phyloP scores from a whole-genome alignment of 1,140 invertebrate genomes.

The Drosophila sproati region DNA sequence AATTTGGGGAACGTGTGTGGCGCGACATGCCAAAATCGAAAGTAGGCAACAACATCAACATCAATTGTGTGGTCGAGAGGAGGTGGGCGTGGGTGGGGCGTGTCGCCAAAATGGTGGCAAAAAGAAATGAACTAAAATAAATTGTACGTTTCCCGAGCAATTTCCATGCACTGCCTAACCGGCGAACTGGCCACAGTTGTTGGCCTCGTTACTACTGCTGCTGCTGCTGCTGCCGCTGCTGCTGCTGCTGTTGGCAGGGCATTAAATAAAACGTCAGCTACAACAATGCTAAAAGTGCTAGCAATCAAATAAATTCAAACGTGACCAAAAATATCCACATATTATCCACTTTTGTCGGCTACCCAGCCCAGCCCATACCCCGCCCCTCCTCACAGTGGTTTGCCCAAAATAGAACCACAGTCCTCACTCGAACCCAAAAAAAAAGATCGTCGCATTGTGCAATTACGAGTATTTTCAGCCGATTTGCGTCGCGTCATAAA shows the following conservation, averaged over 20 bases:
- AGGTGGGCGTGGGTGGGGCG: slow-evolving; percentile 46
- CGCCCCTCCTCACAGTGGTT: slow-evolving; percentile 16
- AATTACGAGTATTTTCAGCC: slow-evolving; percentile 66
- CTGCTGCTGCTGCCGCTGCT: slow-evolving; percentile 31
- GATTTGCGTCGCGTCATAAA: slow-evolving; percentile 77
- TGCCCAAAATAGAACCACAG: slow-evolving; percentile 1
- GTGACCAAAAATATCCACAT: slow-evolving; percentile 83
- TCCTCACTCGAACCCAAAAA: not conserved
- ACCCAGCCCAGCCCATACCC: slow-evolving; percentile 3
- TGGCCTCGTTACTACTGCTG: slow-evolving; percentile 33
- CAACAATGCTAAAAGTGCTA: slow-evolving; percentile 82
- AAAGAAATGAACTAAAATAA: slow-evolving; percentile 83
- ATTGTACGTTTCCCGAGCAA: slow-evolving; percentile 83
- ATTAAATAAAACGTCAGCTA: slow-evolving; percentile 81
- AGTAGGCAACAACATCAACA: slow-evolving; percentile 80
- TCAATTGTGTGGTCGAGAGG: slow-evolving; percentile 46
- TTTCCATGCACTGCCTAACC: slow-evolving; percentile 58
- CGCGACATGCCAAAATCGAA: slow-evolving; percentile 82
- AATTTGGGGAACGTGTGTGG: slow-evolving; percentile 72
- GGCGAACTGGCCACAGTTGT: slow-evolving; percentile 35
- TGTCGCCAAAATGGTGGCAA: slow-evolving; percentile 65
- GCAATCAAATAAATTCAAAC: slow-evolving; percentile 83
- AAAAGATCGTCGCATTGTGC: slow-evolving; percentile 29
- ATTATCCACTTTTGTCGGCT: slow-evolving; percentile 72
- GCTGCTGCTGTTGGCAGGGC: slow-evolving; percentile 68